Evolutionary conservation across 1,140 invertebrate species (phyloP).

Genomic region (Sycobia sp.): DNA sequence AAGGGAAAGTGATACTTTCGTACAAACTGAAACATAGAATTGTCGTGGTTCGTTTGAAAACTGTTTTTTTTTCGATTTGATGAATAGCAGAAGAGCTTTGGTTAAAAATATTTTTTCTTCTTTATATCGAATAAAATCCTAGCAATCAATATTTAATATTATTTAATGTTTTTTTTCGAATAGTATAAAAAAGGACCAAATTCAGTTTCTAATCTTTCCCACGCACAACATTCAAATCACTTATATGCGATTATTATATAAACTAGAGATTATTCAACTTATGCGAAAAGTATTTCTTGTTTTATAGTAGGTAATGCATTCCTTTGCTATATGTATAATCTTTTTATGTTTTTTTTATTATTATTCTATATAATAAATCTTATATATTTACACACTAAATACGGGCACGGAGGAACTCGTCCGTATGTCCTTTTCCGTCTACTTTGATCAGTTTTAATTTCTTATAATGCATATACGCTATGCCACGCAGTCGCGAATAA

Average conservation of each 20-base stretch:
- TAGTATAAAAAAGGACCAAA: too few species aligned
- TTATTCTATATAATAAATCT: slow-evolving; percentile 49
- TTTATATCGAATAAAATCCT: too few species aligned
- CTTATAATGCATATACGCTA: slow-evolving; percentile 17
- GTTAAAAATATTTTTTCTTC: too few species aligned
- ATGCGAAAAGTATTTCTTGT: slow-evolving; percentile 34
- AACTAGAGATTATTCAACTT: slow-evolving; percentile 28
- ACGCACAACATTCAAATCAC: slow-evolving; percentile 3
- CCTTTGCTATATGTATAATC: slow-evolving; percentile 38
- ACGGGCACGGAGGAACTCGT: slow-evolving; percentile 53
- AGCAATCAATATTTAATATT: too few species aligned
- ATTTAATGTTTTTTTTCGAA: too few species aligned
- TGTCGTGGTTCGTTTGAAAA: too few species aligned
- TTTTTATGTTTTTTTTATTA: too few species aligned
- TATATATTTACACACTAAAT: slow-evolving; percentile 51
- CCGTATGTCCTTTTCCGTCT: slow-evolving; percentile 48
- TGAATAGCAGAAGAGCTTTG: too few species aligned
- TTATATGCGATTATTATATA: slow-evolving; percentile 2
- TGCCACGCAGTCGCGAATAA: slow-evolving; percentile 19
- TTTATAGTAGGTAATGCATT: slow-evolving; percentile 33
- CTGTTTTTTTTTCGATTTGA: too few species aligned
- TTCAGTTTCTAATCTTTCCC: too few species aligned
- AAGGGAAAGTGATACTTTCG: slow-evolving; percentile 39
- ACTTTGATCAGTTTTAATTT: slow-evolving; percentile 37
- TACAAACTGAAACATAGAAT: too few species aligned